Conservation (phyloP, 2,888 invertebrate genomes). For the Hemithea aestivaria region DNA sequence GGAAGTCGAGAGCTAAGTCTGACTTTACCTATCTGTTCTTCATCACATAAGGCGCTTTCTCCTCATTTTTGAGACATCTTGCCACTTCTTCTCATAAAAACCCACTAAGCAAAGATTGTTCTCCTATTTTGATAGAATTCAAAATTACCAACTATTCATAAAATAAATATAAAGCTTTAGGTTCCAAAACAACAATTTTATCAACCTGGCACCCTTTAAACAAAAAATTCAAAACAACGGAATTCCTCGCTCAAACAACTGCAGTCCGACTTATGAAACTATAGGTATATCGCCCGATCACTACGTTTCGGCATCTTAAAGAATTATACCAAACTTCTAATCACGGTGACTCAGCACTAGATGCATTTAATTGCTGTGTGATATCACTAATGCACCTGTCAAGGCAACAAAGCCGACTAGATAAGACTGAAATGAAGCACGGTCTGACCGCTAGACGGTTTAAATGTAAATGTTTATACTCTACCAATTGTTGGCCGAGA, state of each 20-base stretch:
- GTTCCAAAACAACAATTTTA: too few species aligned
- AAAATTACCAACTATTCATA: too few species aligned
- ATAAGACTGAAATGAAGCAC: constrained; percentile 73
- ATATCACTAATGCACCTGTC: constrained; percentile 78
- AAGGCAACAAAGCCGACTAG: constrained; percentile 73
- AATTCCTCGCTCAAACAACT: constrained; percentile 57
- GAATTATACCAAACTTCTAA: constrained; percentile 27
- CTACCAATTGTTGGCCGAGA: constrained; percentile 52
- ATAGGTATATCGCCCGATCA: constrained; percentile 23
- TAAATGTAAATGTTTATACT: constrained; percentile 78
- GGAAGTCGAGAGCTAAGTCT: too few species aligned
- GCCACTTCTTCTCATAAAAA: too few species aligned
- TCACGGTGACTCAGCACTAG: constrained; percentile 67
- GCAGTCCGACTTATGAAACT: constrained; percentile 26
- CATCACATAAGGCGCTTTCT: too few species aligned
- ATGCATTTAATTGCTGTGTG: constrained; percentile 77
- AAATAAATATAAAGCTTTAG: too few species aligned
- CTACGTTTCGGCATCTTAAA: constrained; percentile 20
- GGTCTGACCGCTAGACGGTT: constrained; percentile 50
- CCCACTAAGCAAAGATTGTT: too few species aligned
- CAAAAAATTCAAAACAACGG: constrained; percentile 55
- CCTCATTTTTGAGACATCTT: too few species aligned
- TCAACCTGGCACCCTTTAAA: constrained; percentile 29
- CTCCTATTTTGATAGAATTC: too few species aligned
- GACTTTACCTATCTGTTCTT: too few species aligned